These are phyloP conservation scores for Raja brachyura DNA, from an alignment of 2,113 vertebrate species.

Conservation along the genomic window DNA sequence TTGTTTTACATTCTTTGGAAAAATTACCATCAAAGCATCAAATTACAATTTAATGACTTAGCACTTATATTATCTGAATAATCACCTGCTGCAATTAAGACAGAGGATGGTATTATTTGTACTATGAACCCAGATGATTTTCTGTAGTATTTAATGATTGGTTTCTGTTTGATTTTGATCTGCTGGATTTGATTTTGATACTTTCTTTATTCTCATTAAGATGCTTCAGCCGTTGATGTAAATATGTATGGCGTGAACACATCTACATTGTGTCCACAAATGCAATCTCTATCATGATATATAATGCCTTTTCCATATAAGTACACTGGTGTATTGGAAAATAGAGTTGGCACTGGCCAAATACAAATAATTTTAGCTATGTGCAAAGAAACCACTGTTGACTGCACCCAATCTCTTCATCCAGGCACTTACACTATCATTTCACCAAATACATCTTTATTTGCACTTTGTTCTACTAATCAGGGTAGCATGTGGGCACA, in stretches of 20 bases:
- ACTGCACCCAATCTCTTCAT: not conserved
- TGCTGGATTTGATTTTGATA: constrained; percentile 12
- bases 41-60: not conserved
- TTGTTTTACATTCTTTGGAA: not conserved
- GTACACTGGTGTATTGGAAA: not conserved
- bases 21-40: not conserved
- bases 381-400: not conserved
- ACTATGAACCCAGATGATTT: constrained; percentile 24
- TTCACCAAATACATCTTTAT: not conserved
- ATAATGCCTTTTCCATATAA: not conserved
- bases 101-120: not conserved
- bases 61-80: not conserved
- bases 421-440: not conserved
- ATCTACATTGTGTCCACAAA: not conserved
- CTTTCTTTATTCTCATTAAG: not conserved
- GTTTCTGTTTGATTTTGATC: too few relatives aligned
- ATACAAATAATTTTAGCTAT: not conserved
- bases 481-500: too few relatives aligned
- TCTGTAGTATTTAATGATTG: not conserved
- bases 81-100: not conserved
- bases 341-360: not conserved
- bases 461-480: not conserved
- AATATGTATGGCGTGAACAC: not conserved
- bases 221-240: not conserved
- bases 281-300: not conserved